Percentiles rank a stretch among this genome's conserved stretches.
These are phyloP conservation scores for Onychomys torridus DNA, from an alignment of 2,797 vertebrate genomes.

Conservation along the genomic window DNA sequence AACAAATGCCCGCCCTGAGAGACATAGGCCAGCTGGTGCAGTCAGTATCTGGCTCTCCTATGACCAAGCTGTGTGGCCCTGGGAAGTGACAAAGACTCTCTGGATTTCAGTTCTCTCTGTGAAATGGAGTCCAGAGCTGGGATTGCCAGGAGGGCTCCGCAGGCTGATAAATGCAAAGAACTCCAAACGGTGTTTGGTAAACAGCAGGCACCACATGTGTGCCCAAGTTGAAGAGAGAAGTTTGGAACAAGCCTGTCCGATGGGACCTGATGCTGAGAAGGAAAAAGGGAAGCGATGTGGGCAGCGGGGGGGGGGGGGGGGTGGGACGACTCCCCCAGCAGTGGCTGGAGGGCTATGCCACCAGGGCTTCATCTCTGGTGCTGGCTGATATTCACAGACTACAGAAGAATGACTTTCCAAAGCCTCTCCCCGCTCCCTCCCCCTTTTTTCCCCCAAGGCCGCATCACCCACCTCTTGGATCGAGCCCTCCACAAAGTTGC, in stretches of 20 bases:
- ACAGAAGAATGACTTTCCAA: too few relatives aligned
- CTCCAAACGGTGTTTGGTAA: background rate
- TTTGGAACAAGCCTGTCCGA: too few relatives aligned
- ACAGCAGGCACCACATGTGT: background rate
- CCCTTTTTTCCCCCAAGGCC: background rate
- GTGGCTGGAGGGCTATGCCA: fast-evolving
- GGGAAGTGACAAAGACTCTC: background rate
- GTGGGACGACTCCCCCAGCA: background rate
- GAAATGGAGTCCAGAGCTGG: background rate
- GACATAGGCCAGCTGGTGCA: background rate
- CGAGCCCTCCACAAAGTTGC: slow-evolving; percentile 22
- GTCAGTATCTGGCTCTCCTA: background rate
- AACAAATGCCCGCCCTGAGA: background rate
- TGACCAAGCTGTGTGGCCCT: background rate
- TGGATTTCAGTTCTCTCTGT: background rate
- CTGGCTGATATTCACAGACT: background rate
- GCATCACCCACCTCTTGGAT: slow-evolving; percentile 72
- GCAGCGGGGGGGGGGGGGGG: too few relatives aligned
- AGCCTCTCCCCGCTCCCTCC: background rate
- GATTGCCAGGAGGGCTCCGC: fast-evolving
- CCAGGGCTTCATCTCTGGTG: background rate
- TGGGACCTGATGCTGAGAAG: background rate
- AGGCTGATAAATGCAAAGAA: background rate
- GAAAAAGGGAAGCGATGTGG: background rate
- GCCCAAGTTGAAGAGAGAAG: background rate